Base-by-base conservation (phyloP, 2,797 vertebrate species). In the Malurus leucopterus region DNA sequence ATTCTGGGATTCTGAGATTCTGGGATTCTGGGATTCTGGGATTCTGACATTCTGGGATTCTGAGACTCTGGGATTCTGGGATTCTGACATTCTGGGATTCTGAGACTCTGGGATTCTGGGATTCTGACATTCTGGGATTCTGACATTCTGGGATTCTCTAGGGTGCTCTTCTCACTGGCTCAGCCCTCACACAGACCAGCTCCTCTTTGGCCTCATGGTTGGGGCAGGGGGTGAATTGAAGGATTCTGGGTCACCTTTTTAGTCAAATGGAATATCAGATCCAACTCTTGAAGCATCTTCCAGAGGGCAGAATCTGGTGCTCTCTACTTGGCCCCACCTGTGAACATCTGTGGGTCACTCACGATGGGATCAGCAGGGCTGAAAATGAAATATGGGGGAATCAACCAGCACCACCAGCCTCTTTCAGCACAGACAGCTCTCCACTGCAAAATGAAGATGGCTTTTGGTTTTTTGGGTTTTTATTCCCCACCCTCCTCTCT, bases 401-500 rank as follows among this genome's bases (percentile, higher is more conserved):
- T 18, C 67, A 69, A 30, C 2, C 18, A 24, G 30, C 23, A 24
- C 29, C 0, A 1, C 9, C 43, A 55, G 47, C 18, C 27, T 32
- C 36, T 70, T 34, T 57, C 5, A 47, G 59, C 29, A 57, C 3
- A 1, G 26, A 4, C 22, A 58, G 11, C 41, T 55, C n/a, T 26
- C 36, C 43, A 29, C 34, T 51, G 27, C 20, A 51, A 61, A 46
- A 57, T 47, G n/a, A 12, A 67, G 38, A 22, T 54, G 17, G 32
- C 1, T 1, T 30, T 23, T 69, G 16, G 0, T 3, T 13, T 13
- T 41, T 13, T 12, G 27, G 21, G 7, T 49, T 59, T 63, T 6
- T 55, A 11, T 46, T 30, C 32, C 6, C 20, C 44, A n/a, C 10
- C 15, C 4, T 83, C 19, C 26, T 67, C 32, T 4, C 58, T 53